Evolutionary conservation across 2,888 invertebrate genomes (phyloP).

Genomic region (Trachelus iudaicus): DNA sequence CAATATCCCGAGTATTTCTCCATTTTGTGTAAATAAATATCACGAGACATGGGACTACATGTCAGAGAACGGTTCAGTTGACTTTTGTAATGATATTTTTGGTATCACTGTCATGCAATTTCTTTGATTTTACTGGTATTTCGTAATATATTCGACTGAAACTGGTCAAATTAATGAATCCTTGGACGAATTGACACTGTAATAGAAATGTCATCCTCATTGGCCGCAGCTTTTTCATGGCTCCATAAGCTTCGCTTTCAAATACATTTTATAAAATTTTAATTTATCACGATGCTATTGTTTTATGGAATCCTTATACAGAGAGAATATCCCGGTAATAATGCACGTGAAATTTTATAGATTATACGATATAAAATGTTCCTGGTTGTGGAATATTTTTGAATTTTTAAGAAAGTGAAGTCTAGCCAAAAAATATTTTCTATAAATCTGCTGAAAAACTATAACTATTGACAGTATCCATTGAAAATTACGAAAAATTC

Average conservation of each 20-base stretch:
- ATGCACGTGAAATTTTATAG: not conserved
- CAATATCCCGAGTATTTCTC: not conserved
- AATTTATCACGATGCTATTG: not conserved
- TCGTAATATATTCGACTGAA: not conserved
- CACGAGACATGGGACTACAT: not conserved
- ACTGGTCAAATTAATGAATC: not conserved
- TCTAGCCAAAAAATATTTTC: too few relatives aligned
- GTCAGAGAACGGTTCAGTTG: not conserved
- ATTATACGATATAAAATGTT: too few relatives aligned
- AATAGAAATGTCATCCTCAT: not conserved
- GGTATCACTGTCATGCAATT: not conserved
- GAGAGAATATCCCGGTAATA: not conserved
- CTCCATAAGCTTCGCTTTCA: not conserved
- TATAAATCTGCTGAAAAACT: too few relatives aligned
- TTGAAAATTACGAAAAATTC: too few relatives aligned
- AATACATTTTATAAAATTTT: not conserved
- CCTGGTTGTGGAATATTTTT: too few relatives aligned
- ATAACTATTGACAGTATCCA: too few relatives aligned
- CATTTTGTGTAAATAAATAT: not conserved
- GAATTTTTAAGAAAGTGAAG: too few relatives aligned
- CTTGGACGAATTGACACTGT: not conserved
- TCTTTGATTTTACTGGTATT: not conserved
- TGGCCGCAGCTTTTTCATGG: not conserved
- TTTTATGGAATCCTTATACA: not conserved
- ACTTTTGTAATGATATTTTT: not conserved